Conservation (phyloP, 2,113 vertebrate genomes). For the Lophius piscatorius region DNA sequence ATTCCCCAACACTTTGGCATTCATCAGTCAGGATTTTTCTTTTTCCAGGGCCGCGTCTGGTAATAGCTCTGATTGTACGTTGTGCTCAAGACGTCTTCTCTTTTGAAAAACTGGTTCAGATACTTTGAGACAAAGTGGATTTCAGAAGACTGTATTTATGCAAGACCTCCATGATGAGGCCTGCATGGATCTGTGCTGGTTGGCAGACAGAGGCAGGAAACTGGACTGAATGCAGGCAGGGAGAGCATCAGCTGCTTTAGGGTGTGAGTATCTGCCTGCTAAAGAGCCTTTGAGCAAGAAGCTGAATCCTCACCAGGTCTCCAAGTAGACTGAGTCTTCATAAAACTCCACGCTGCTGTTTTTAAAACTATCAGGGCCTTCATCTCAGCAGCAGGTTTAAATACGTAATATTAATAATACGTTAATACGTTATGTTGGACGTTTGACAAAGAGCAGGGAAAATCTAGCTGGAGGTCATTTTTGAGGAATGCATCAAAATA, state of each 20-base stretch:
- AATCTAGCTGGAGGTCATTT: slow-evolving; percentile 48
- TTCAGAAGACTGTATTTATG: slow-evolving; percentile 3
- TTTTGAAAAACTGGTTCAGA: background rate
- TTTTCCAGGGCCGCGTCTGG: slow-evolving; percentile 66
- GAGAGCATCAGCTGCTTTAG: too few relatives aligned
- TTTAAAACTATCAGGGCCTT: slow-evolving; percentile 3
- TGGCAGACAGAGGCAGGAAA: slow-evolving; percentile 8
- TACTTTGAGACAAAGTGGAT: slow-evolving; percentile 2
- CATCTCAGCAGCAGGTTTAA: slow-evolving; percentile 1
- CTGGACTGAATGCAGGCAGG: background rate
- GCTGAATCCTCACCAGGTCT: background rate
- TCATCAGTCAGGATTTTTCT: slow-evolving; percentile 66
- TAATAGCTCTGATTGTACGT: slow-evolving; percentile 65
- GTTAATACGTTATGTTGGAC: slow-evolving; percentile 11
- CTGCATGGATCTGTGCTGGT: background rate
- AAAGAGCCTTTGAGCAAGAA: too few relatives aligned
- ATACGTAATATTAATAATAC: too few relatives aligned
- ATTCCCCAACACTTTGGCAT: slow-evolving; percentile 23
- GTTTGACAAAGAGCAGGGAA: slow-evolving; percentile 29
- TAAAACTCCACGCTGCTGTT: too few relatives aligned
- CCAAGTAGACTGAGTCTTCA: too few relatives aligned
- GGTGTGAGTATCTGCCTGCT: too few relatives aligned
- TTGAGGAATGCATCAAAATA: slow-evolving; percentile 58
- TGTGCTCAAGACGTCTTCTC: slow-evolving; percentile 10
- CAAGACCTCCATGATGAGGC: slow-evolving; percentile 2